Evolutionary conservation across 2,888 invertebrate species (phyloP).

Genomic region (Fragum sueziense): DNA sequence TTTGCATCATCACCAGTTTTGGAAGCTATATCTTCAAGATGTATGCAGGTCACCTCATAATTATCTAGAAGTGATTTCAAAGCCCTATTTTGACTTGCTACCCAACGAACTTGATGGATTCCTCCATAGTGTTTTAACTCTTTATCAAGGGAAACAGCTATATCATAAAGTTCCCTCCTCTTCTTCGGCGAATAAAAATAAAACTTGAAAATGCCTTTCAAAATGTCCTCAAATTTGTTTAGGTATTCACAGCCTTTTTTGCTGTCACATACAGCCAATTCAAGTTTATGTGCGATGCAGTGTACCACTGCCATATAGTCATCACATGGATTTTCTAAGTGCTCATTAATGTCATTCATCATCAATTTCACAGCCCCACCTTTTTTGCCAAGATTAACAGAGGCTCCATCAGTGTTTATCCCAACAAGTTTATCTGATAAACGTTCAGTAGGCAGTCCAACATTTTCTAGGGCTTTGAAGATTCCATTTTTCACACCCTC

Average conservation of each 20-base stretch:
- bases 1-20: constrained; percentile 10
- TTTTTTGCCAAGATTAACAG: constrained; percentile 31
- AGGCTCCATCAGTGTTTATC: constrained; percentile 34
- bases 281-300: constrained; percentile 37
- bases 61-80: background rate
- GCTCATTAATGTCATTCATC: constrained; percentile 20
- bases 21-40: constrained; percentile 17
- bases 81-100: constrained; percentile 10
- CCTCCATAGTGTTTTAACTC: constrained; percentile 8
- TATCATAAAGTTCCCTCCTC: constrained; percentile 24
- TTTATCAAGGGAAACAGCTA: constrained; percentile 21
- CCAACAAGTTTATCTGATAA: constrained; percentile 21
- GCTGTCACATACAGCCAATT: constrained; percentile 30
- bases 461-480: constrained; percentile 11
- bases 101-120: constrained; percentile 17
- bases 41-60: constrained; percentile 10
- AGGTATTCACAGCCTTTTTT: constrained; percentile 30
- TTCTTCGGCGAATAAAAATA: constrained; percentile 30
- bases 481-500: background rate
- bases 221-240: constrained; percentile 23
- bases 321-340: constrained; percentile 7
- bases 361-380: constrained; percentile 30
- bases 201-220: constrained; percentile 28
- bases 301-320: constrained; percentile 23
- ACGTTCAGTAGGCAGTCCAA: constrained; percentile 3